Percentiles rank a stretch among this genome's conserved stretches.
Conservation (phyloP, 2,888 invertebrate species). For the Cyaniris semiargus region DNA sequence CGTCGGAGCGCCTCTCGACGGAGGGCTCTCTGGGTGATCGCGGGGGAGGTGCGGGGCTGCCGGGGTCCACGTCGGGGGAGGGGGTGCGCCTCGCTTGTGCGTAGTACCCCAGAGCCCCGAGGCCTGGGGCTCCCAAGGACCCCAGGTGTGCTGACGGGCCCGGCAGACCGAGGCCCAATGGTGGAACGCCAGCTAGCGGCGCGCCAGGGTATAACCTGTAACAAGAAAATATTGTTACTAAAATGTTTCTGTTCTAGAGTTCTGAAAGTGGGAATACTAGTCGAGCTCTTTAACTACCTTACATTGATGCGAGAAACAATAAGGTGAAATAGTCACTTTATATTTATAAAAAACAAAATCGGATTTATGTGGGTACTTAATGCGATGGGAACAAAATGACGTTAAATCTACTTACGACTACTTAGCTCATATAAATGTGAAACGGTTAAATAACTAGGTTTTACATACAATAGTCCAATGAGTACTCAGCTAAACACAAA, state of each 20-base stretch:
- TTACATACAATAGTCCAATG: conserved; percentile 26
- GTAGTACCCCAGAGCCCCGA: conserved; percentile 77
- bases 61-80: conserved; percentile 81
- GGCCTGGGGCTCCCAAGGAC: conserved; percentile 85
- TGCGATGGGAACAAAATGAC: conserved; percentile 14
- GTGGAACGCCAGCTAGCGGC: conserved; percentile 79
- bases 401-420: conserved; percentile 14
- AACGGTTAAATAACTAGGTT: conserved; percentile 20
- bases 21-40: conserved; percentile 68
- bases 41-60: conserved; percentile 78
- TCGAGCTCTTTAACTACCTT: background rate
- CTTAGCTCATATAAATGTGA: conserved; percentile 21
- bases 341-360: conserved; percentile 5
- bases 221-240: background rate
- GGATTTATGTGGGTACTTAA: conserved; percentile 8
- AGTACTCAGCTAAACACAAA: conserved; percentile 15
- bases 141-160: conserved; percentile 85
- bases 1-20: conserved; percentile 68
- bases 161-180: conserved; percentile 81
- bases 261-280: background rate
- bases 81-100: conserved; percentile 74
- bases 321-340: background rate
- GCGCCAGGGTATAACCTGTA: conserved; percentile 81
- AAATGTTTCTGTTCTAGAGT: background rate
- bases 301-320: background rate